A percentile compares a stretch with the other conserved stretches of the same genome.
Conservation (phyloP, 2,797 vertebrate species). For the Naso thynnoides region DNA sequence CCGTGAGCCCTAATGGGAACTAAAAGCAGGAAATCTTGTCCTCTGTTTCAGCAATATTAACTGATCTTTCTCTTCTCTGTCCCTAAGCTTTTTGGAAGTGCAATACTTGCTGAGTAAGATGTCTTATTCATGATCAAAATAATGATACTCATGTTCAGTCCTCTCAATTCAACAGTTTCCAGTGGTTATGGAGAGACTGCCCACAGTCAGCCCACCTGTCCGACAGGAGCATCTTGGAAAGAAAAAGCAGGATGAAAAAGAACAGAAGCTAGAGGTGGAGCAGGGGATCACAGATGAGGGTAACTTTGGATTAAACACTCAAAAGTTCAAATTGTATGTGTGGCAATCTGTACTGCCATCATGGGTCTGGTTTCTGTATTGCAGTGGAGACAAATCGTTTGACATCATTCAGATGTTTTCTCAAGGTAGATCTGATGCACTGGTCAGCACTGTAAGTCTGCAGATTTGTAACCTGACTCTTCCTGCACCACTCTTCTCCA, state of each 20-base stretch:
- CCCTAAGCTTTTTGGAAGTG: not conserved
- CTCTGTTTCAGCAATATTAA: not conserved
- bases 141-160: not conserved
- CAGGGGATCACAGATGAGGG: conserved; percentile 48
- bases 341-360: not conserved
- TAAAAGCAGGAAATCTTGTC: not conserved
- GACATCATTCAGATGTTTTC: not conserved
- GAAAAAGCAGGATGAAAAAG: conserved; percentile 18
- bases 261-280: conserved; percentile 16
- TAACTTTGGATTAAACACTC: conserved; percentile 13
- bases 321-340: not conserved
- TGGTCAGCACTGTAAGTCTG: not conserved
- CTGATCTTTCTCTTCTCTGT: not conserved
- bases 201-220: conserved; percentile 4
- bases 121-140: not conserved
- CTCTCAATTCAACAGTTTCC: not conserved
- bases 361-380: not conserved
- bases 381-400: not conserved
- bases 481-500: not conserved
- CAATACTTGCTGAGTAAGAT: not conserved
- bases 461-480: not conserved
- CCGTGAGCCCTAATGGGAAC: not conserved
- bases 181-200: conserved; percentile 55
- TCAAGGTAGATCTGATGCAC: not conserved
- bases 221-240: conserved; percentile 16